Base-by-base conservation (phyloP, 2,888 invertebrate species). In the Dendrolimus houi region DNA sequence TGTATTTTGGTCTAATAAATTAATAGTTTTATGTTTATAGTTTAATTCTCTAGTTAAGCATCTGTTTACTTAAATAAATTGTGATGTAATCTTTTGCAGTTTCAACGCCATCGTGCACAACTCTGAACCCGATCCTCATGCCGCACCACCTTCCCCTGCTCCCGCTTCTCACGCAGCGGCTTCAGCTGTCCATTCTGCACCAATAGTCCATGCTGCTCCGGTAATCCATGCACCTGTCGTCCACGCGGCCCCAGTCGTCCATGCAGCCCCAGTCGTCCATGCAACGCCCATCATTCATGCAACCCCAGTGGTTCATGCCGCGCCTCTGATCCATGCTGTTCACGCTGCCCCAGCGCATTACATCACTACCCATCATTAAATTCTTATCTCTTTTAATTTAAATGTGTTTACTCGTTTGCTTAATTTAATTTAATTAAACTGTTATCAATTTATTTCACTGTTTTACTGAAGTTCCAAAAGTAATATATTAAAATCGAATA, bases 41-140 rank as follows among this genome's bases (percentile, higher is more conserved):
- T 29, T 29, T 29, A 29, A 29, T 29, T 29, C 29, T 29, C 29
- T 29, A 29, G 29, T 29, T 29, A 29, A 29, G 29, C 29, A 29
- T 29, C 29, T 29, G 29, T 29, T 6, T 29, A 29, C 29, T 29
- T 29, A 6, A 29, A 29, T 29, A 29, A 29, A 29, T 29, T 6
- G 6, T 29, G 29, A 29, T 29, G 29, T 29, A 29, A 29, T 29
- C 6, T 29, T 59, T 69, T 75, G 6, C 74, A 90, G 90, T 40
- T 90, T 90, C 75, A 87, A 88, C 74, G 89, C 89, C 40, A 66
- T 88, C 54, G 89, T 90, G 42, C 85, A 85, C 72, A 86, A 85
- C 73, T 87, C 88, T 0, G 82, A 80, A 59, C 83, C 87, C 7
- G 72, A 79, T 52, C 72, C 74, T 8, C 81, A 83, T 52, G 75